phyloP scores from a whole-genome alignment of 2,113 vertebrate species.

The Peromyscus leucopus region DNA sequence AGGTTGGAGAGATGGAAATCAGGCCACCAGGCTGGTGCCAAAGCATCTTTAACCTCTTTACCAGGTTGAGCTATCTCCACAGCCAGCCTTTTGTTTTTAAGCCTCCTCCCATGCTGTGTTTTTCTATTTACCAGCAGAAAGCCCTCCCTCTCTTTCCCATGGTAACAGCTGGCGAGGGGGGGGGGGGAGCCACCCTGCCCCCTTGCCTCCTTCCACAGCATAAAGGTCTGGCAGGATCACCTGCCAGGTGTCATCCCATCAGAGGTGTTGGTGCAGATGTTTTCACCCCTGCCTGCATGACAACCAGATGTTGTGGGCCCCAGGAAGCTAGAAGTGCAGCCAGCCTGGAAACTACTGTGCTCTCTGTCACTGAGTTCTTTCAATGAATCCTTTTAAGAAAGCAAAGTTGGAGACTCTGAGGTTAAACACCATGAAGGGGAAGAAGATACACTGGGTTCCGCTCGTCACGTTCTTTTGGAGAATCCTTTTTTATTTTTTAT shows the following conservation, averaged over 20 bases:
- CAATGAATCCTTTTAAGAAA: not conserved
- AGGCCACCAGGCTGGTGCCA: not conserved
- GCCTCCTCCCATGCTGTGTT: not conserved
- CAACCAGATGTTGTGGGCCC: not conserved
- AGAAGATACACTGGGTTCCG: not conserved
- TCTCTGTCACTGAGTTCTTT: not conserved
- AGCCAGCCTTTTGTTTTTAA: not conserved
- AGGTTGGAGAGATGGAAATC: not conserved
- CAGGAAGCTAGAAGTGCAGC: not conserved
- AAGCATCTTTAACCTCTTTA: not conserved
- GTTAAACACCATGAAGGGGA: not conserved
- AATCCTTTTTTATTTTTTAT: not conserved
- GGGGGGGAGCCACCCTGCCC: not conserved
- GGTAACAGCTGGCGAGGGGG: slow-evolving; percentile 35
- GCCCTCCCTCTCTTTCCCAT: not conserved
- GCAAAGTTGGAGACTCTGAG: not conserved
- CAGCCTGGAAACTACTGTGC: not conserved
- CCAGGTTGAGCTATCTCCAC: not conserved
- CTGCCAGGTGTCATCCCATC: too few species aligned
- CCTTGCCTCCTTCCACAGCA: not conserved
- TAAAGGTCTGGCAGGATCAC: not conserved
- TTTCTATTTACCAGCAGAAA: slow-evolving; percentile 3
- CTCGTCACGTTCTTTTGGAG: not conserved
- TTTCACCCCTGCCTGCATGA: not conserved
- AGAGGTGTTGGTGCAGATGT: not conserved